These are phyloP conservation scores for Probaryconus sp. DNA, from an alignment of 1,140 invertebrate genomes.

Conservation along the genomic window DNA sequence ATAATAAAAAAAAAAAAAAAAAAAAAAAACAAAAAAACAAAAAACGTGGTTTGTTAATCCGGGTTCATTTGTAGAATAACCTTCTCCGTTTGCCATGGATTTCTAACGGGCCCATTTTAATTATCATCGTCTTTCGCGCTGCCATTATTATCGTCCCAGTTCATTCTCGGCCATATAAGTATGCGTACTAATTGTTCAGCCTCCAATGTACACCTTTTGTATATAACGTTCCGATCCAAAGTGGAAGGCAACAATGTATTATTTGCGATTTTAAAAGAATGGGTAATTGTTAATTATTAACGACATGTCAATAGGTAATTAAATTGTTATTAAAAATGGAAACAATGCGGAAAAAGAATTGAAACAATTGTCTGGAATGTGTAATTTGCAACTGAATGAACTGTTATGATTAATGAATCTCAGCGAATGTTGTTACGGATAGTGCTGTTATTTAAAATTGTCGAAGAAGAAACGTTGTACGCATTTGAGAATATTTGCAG, in stretches of 20 bases:
- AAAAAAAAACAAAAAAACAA: too few relatives aligned
- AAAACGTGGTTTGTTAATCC: constrained; percentile 19
- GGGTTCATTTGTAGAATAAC: constrained; percentile 17
- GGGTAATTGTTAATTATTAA: constrained; percentile 45
- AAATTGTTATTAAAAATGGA: constrained; percentile 34
- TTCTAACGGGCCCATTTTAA: constrained; percentile 40
- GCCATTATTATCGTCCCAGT: constrained; percentile 34
- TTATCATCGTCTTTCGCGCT: constrained; percentile 32
- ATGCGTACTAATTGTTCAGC: constrained; percentile 22
- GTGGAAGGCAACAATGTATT: constrained; percentile 28
- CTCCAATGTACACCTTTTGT: constrained; percentile 19
- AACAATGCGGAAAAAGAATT: constrained; percentile 28
- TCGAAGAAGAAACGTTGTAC: too few relatives aligned
- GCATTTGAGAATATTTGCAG: too few relatives aligned
- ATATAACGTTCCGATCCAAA: constrained; percentile 20
- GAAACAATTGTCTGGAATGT: constrained; percentile 4
- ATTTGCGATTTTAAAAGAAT: constrained; percentile 28
- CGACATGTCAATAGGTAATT: constrained; percentile 44
- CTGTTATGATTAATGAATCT: neutral
- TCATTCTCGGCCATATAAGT: constrained; percentile 31
- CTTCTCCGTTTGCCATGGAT: constrained; percentile 2
- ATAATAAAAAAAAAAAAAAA: too few relatives aligned
- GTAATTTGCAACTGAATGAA: constrained; percentile 21
- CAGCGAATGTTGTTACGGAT: too few relatives aligned
- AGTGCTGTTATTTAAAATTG: too few relatives aligned